Base-by-base conservation (phyloP, 2,113 vertebrate genomes). In the Megaleporinus macrocephalus region DNA sequence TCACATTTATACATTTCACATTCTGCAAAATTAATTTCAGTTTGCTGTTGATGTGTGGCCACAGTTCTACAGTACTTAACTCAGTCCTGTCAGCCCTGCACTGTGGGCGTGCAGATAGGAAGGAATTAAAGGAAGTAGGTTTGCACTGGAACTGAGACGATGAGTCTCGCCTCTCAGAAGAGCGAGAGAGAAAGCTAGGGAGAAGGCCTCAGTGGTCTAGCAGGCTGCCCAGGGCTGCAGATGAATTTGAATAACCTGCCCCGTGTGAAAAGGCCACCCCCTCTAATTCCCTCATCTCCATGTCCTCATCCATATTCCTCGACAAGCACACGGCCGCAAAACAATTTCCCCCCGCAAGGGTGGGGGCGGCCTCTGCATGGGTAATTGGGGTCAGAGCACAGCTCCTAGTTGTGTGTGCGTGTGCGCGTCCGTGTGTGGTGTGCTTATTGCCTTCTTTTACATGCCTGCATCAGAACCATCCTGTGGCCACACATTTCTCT, bases 381-480 rank as follows among this genome's bases (percentile, higher is more conserved):
- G 93, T 96, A 95, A 92, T 94, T 91, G 92, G 89, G 93, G 94
- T 95, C 91, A 87, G 73, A 92, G 92, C 90, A 90, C 89, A 78
- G 90, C 89, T 92, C 90, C 89, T 85, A 87, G 87, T 87, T 87
- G 72, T 88, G 90, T 89, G 85, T 85, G 89, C 71, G 84, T 15
- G 78, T 81, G 84, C 73, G 88, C 59, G 73, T 44, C 24, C 20
- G 15, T 29, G 57, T 76, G 15, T 22, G 44, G 78, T 85, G 86
- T 85, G 82, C 78, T 88, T 86, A 88, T 88, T 89, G 85, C 80
- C 85, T 87, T 80, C 85, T 84, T 84, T 78, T 88, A 66, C 87
- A 86, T 85, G 79, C 85, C 72, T 87, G 82, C 83, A 82, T 88
- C 89, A 24, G 12, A 30, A 57, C 66, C 63, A 27, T 83, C n/a